Conservation (phyloP, 2,797 vertebrate genomes). For the Lepus townsendii region DNA sequence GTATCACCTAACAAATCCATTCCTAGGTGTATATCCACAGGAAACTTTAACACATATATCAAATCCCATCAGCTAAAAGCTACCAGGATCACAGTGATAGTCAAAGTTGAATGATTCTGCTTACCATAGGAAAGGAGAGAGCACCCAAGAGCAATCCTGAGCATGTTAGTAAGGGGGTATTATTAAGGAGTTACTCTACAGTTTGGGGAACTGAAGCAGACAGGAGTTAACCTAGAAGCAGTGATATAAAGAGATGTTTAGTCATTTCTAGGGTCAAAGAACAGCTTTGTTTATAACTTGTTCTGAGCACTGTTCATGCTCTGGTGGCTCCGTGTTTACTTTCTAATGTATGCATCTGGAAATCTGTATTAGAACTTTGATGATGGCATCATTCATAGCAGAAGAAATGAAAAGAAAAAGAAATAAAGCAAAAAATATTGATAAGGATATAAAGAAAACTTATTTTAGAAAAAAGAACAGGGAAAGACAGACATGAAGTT, state of each 20-base stretch:
- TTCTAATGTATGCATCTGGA: neutral
- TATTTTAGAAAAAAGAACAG: neutral
- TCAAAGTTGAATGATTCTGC: slow-evolving; percentile 5
- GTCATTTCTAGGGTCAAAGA: neutral
- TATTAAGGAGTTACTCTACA: neutral
- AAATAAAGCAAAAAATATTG: neutral
- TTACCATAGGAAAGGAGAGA: neutral
- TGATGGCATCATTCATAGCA: neutral
- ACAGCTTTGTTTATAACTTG: neutral
- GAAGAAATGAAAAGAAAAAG: neutral
- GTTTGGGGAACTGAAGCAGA: neutral
- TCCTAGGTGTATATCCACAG: neutral
- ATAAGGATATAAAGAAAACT: neutral
- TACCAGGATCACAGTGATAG: neutral
- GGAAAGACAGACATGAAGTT: neutral
- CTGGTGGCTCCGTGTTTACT: neutral
- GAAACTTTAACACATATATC: neutral
- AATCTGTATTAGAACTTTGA: slow-evolving; percentile 29
- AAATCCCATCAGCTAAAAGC: slow-evolving; percentile 15
- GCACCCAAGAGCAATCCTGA: neutral
- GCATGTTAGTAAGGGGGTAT: neutral
- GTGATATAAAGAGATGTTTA: neutral
- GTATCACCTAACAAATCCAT: slow-evolving; percentile 20
- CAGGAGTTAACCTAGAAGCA: neutral
- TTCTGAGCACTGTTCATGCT: slow-evolving; percentile 2